Base-by-base conservation (phyloP, 2,888 invertebrate species). In the Cataglyphis albicans region DNA sequence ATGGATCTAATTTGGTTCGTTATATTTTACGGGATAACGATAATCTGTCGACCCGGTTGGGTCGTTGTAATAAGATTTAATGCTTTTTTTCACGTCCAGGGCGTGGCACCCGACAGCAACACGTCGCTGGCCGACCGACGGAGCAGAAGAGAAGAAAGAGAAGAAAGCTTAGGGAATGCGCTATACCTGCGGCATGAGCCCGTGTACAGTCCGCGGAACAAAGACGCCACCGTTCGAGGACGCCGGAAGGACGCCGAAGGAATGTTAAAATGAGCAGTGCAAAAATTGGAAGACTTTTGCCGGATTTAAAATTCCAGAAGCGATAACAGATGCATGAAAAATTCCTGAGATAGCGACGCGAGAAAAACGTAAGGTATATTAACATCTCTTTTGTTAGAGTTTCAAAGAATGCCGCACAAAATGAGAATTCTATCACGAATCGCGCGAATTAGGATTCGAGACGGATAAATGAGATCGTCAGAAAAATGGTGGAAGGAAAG, bases 51-150 rank as follows among this genome's bases (percentile, higher is more conserved):
- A 15, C 5, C 4, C n/a, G 38, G 5, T 35, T 76, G 41, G 67
- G 9, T 9, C 29, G 10, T 55, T 12, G 73, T 83, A 80, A 85
- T 68, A 61, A 83, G 80, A 83, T 68, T 82, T 82, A 80, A 83
- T 64, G 68, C 38, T 63, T 63, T 83, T 25, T 80, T 74, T 76
- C 83, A 70, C 63, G 59, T 70, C 29, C 68, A 80, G 84, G 84
- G 84, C 80, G 84, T 85, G 84, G 84, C 84, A 59, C 55, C 41
- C 68, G 70, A 57, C 72, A 72, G 57, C 48, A 48, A 21, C 35
- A 72, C 55, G 57, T 64, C 57, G 35, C 25, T 10, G 64, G 38
- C 32, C 72, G 29, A 35, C 38, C 57, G 25, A 82, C 59, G 78
- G 35, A 48, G 32, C 61, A 59, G 41, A 41, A 18, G 48, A 81